These are phyloP conservation scores for Coracopsis vasa DNA, from an alignment of 2,113 vertebrate genomes.

Conservation along the genomic window DNA sequence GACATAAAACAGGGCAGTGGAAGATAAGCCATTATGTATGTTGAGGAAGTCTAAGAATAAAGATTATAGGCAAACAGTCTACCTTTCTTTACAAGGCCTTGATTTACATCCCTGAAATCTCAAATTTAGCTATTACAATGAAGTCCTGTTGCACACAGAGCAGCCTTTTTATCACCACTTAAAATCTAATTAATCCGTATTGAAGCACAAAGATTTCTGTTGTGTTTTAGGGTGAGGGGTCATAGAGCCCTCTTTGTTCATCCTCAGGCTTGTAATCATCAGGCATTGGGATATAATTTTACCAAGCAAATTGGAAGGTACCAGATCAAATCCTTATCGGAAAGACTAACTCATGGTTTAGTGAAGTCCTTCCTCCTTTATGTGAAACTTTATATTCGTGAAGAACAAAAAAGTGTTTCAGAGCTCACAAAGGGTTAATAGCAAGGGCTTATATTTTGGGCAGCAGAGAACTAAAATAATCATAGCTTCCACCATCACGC, in stretches of 20 bases:
- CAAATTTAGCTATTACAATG: constrained; percentile 81
- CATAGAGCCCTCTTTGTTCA: constrained; percentile 85
- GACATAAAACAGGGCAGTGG: constrained; percentile 57
- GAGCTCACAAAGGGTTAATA: constrained; percentile 69
- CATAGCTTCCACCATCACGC: constrained; percentile 31
- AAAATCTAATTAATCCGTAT: constrained; percentile 88
- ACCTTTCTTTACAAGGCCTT: constrained; percentile 78
- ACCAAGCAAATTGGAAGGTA: constrained; percentile 82
- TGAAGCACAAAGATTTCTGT: constrained; percentile 86
- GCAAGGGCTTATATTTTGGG: constrained; percentile 73
- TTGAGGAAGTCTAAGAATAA: constrained; percentile 73
- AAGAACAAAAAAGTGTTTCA: constrained; percentile 79
- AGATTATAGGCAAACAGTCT: constrained; percentile 79
- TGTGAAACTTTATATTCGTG: constrained; percentile 74
- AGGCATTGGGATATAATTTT: constrained; percentile 83
- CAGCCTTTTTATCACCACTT: constrained; percentile 83
- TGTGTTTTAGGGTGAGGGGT: constrained; percentile 87
- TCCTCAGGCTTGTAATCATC: constrained; percentile 76
- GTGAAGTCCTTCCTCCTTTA: constrained; percentile 75
- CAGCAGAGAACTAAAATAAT: constrained; percentile 41
- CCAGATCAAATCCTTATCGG: constrained; percentile 83
- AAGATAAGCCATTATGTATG: constrained; percentile 70
- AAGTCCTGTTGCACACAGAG: constrained; percentile 80
- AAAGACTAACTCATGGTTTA: constrained; percentile 76
- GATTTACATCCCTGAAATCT: constrained; percentile 77